A percentile compares a stretch with the other conserved stretches of the same genome.
These are phyloP conservation scores for Macrotus californicus DNA, from an alignment of 2,113 vertebrate species.

Conservation along the genomic window DNA sequence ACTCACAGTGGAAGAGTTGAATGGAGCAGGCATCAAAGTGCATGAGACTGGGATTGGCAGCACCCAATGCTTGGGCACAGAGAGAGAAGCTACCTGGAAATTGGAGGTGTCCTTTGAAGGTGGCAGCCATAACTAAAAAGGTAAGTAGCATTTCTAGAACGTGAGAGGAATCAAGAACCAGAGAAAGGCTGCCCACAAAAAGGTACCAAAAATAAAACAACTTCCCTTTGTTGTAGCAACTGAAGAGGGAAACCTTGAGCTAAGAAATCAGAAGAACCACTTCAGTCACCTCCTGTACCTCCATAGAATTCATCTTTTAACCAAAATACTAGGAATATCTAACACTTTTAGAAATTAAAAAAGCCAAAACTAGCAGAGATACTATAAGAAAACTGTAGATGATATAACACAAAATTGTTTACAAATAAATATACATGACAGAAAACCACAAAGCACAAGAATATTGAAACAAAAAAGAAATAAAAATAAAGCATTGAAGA, in stretches of 20 bases:
- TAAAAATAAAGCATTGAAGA: not conserved
- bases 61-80: not conserved
- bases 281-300: not conserved
- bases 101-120: not conserved
- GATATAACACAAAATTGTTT: not conserved
- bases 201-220: not conserved
- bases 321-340: not conserved
- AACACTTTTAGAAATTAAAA: not conserved
- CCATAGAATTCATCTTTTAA: not conserved
- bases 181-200: not conserved
- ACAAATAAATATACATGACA: not conserved
- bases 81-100: not conserved
- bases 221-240: not conserved
- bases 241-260: not conserved
- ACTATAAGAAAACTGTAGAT: not conserved
- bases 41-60: not conserved
- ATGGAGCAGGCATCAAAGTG: not conserved
- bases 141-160: not conserved
- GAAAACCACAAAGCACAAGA: not conserved
- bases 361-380: not conserved
- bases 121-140: not conserved
- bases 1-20: not conserved
- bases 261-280: not conserved
- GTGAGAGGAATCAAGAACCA: not conserved
- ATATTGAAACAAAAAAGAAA: not conserved